Base-by-base conservation (phyloP, 2,888 invertebrate species). In the Cheilosia vulpina region DNA sequence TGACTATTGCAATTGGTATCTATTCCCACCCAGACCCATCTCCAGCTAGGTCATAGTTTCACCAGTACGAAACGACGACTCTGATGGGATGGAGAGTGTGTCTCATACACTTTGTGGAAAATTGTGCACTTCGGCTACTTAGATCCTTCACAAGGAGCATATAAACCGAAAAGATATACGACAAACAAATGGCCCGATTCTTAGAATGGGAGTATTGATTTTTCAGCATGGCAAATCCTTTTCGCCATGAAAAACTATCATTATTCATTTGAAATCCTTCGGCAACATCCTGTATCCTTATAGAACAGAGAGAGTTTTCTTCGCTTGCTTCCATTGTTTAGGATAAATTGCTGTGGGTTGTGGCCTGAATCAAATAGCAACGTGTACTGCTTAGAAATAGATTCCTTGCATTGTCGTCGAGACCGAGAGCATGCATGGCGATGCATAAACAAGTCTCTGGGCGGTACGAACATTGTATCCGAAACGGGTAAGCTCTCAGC, bases 261-360 rank as follows among this genome's bases (percentile, higher is more conserved):
- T 52, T 41, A 66, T 52, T 63, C 19, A 63, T 50, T 63, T 19
- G 21, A 17, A 47, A 27, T 66, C 41, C 38, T 24, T 4, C 9
- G 38, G 34, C n/a, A 47, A 34, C 47, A 9, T 19, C 24, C 21
- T 24, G 24, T 19, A 11, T 45, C 17, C n/a, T 7, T n/a, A 1
- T 43, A 43, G 15, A 5, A 21, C 7, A 52, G 1, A 45, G 34
- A 34, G 24, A 15, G 31, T 38, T 78, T 78, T 57, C 47, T 63
- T 11, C 9, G 41, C 50, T 65, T 79, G 65, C 34, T 34, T 65
- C 58, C 24, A 50, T 72, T 65, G 71, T 57, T 63, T 43, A 52
- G 43, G 57, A 65, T 63, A 65, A 57, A 78, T 78, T 65, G 47
- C 50, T 71, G 50, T 58, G 41, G 31, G 9, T 7, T 38, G 31